These are phyloP conservation scores for Eciton burchellii DNA, from an alignment of 1,140 invertebrate species.

Conservation along the genomic window DNA sequence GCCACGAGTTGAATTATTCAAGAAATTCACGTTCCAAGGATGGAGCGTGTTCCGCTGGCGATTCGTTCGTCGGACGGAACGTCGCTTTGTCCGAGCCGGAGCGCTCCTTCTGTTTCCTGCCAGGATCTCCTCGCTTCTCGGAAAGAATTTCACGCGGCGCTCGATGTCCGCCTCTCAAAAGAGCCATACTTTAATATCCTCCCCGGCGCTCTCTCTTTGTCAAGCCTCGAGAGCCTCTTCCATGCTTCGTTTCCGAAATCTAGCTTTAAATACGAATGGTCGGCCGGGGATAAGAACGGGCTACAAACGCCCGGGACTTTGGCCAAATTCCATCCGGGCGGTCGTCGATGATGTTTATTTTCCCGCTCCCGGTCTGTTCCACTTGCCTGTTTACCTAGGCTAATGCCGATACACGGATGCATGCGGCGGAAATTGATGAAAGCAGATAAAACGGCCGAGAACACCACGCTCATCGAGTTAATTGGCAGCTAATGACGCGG, in stretches of 20 bases:
- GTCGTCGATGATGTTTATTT: background rate
- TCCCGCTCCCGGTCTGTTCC: background rate
- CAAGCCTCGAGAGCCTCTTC: background rate
- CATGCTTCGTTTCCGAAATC: slow-evolving; percentile 27
- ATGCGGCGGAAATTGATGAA: background rate
- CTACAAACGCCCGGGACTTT: background rate
- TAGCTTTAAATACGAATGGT: slow-evolving; percentile 59
- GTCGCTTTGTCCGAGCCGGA: slow-evolving; percentile 28
- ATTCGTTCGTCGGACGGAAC: slow-evolving; percentile 32
- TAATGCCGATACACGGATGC: background rate
- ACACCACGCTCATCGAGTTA: background rate
- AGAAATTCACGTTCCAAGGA: slow-evolving; percentile 45
- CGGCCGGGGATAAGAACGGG: slow-evolving; percentile 8
- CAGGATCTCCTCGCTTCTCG: slow-evolving; percentile 31
- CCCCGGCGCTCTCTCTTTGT: no score
- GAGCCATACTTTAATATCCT: slow-evolving; percentile 40
- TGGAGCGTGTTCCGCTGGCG: slow-evolving; percentile 17
- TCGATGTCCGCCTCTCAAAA: slow-evolving; percentile 50
- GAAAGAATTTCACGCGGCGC: slow-evolving; percentile 51
- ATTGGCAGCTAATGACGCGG: background rate
- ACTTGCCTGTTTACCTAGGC: background rate
- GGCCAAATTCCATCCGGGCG: background rate
- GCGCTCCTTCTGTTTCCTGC: slow-evolving; percentile 38
- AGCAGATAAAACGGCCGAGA: background rate
- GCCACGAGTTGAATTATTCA: slow-evolving; percentile 40